Evolutionary conservation across 2,888 invertebrate genomes (phyloP).

Genomic region (Heterodera filipjevi): DNA sequence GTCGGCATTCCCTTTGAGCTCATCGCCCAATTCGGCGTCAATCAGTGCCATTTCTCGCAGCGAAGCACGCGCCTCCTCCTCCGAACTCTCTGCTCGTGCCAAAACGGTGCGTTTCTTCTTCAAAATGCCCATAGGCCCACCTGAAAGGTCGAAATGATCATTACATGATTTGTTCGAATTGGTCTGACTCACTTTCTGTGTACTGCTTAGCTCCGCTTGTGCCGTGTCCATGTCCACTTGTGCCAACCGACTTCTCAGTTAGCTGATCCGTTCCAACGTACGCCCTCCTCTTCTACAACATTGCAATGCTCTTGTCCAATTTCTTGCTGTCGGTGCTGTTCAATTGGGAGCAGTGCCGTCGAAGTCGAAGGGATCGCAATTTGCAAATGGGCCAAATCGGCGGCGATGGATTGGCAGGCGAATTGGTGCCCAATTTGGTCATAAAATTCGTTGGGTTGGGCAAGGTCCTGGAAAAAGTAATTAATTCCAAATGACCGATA

Average conservation of each 20-base stretch:
- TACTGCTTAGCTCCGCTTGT: neutral
- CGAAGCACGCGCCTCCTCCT: slow-evolving; percentile 50
- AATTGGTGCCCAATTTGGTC: neutral
- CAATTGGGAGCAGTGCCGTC: neutral
- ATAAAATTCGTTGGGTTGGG: neutral
- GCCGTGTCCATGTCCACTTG: neutral
- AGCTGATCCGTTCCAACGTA: slow-evolving; percentile 11
- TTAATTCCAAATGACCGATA: neutral
- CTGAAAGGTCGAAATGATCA: slow-evolving; percentile 38
- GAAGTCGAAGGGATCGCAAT: neutral
- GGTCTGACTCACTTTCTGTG: neutral
- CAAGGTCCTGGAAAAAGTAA: neutral
- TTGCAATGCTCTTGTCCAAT: neutral
- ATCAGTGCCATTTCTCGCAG: slow-evolving; percentile 48
- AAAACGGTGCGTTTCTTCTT: slow-evolving; percentile 47
- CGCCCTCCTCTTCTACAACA: neutral
- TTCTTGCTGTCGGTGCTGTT: neutral
- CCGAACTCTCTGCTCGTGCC: slow-evolving; percentile 46
- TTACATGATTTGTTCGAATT: neutral
- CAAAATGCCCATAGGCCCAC: slow-evolving; percentile 32
- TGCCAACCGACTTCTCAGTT: neutral
- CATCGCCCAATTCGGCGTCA: slow-evolving; percentile 7
- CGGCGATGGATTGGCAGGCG: neutral
- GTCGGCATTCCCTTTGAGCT: neutral
- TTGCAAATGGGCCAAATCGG: slow-evolving; percentile 8